These are phyloP conservation scores for Diabrotica balteata DNA, from an alignment of 2,888 invertebrate genomes.

Conservation along the genomic window DNA sequence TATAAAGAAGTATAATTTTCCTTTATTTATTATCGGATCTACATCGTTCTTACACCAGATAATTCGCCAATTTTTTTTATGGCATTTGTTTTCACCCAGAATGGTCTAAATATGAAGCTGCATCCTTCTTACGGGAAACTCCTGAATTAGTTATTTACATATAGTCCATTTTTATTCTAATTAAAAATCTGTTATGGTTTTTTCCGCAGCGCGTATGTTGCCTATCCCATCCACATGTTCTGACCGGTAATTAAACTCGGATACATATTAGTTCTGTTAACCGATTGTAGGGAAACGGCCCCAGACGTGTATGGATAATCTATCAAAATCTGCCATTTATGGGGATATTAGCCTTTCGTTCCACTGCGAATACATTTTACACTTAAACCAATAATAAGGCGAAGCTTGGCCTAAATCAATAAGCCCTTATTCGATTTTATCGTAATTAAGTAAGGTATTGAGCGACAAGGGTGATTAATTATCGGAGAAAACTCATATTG, in stretches of 20 bases:
- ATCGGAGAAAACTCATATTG: neutral
- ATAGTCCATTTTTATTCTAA: too few species aligned
- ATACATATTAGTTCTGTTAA: conserved; percentile 7
- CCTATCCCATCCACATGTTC: conserved; percentile 1
- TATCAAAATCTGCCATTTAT: conserved; percentile 14
- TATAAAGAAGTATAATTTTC: too few species aligned
- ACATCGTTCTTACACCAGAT: too few species aligned
- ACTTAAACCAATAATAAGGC: conserved; percentile 3
- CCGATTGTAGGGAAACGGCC: conserved; percentile 7
- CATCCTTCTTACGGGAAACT: too few species aligned
- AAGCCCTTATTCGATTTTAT: conserved; percentile 9
- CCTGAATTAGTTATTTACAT: too few species aligned
- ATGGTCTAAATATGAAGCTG: too few species aligned
- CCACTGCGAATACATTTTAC: neutral
- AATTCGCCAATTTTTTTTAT: too few species aligned
- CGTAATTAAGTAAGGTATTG: conserved; percentile 2
- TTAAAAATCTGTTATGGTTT: too few species aligned
- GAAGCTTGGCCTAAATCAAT: conserved; percentile 4
- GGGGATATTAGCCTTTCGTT: conserved; percentile 11
- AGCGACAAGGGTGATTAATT: neutral
- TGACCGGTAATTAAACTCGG: conserved; percentile 17
- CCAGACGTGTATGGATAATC: conserved; percentile 11
- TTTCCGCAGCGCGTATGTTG: too few species aligned
- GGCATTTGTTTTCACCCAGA: too few species aligned
- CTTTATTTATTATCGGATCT: too few species aligned